These are phyloP conservation scores for Malurus alboscapulatus DNA, from an alignment of 2,113 vertebrate genomes.

Conservation along the genomic window DNA sequence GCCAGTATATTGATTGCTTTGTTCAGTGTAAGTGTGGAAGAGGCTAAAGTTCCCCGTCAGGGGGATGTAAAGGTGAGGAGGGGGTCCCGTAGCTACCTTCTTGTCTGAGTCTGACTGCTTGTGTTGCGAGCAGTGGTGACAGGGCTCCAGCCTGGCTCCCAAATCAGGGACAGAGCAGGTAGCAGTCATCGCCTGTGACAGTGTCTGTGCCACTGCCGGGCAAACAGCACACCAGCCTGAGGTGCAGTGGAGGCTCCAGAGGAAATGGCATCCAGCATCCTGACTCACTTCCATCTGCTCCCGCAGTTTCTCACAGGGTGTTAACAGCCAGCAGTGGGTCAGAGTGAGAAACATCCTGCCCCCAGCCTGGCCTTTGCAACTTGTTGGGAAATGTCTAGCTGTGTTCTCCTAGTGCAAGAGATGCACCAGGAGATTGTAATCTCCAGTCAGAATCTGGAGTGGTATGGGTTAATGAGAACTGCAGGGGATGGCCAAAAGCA, in stretches of 20 bases:
- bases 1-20: neutral
- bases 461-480: neutral
- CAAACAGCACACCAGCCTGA: neutral
- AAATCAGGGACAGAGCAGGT: no score
- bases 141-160: neutral
- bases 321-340: accelerated
- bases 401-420: neutral
- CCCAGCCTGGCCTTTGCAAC: accelerated
- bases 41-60: neutral
- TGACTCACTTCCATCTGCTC: neutral
- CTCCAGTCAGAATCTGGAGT: neutral
- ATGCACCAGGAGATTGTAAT: neutral
- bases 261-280: neutral
- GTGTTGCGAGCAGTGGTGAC: neutral
- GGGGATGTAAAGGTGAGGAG: neutral
- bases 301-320: neutral
- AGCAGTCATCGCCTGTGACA: accelerated
- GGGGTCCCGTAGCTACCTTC: neutral
- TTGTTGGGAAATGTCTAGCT: neutral
- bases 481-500: neutral
- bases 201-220: neutral
- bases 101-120: neutral
- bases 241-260: neutral
- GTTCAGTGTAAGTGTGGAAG: neutral
- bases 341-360: neutral